Evolutionary conservation across 1,140 invertebrate genomes (phyloP), one percentile per base, ranked within the genome.

Genomic region (Belonocnema kinseyi): DNA sequence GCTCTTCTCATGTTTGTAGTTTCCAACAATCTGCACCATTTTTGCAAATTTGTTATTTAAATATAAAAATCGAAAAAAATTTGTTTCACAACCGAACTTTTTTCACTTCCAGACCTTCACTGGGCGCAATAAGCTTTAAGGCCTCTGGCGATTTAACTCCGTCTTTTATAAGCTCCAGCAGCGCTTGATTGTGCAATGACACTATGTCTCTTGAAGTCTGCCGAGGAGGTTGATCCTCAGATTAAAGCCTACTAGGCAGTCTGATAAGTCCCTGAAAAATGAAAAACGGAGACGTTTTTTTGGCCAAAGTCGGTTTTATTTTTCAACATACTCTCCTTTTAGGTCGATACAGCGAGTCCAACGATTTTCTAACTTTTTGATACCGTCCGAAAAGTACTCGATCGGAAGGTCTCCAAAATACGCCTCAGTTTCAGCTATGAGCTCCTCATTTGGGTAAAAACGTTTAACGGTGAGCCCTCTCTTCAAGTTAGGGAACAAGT

Each of bases 1-100:
- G 77, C 85, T 87, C 1, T 80, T 85, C 16, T 87, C 86, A 72
- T 86, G 85, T 66, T 90, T 86, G 80, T 90, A 92, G 16, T 88
- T 90, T 74, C 91, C 90, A 21, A 77, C 82, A 46, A 90, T 82
- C 75, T 88, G 85, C 77, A 85, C 86, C 88, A 90, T 90, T 81
- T 83, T 84, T 16, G n/a, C 13, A 70, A 11, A 54, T 50, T 46
- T 19, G 26, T 53, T 10, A 56, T 33, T 73, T 73, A 50, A 53
- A 13, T 66, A 51, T 17, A 53, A 51, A 51, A 51, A 72, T 33
- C 16, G 12, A 72, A 72, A 51, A 11, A n/a, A 72, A 17, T 7
- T 16, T 46, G 33, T 50, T n/a, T 72, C 26, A 33, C 16, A 33
- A 33, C 58, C 26, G 26, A n/a, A 40, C 13, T 66, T 33, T 33